Evolutionary conservation across 2,113 vertebrate species (phyloP), one percentile per base, ranked within the genome.

Genomic region (Asarcornis scutulata): DNA sequence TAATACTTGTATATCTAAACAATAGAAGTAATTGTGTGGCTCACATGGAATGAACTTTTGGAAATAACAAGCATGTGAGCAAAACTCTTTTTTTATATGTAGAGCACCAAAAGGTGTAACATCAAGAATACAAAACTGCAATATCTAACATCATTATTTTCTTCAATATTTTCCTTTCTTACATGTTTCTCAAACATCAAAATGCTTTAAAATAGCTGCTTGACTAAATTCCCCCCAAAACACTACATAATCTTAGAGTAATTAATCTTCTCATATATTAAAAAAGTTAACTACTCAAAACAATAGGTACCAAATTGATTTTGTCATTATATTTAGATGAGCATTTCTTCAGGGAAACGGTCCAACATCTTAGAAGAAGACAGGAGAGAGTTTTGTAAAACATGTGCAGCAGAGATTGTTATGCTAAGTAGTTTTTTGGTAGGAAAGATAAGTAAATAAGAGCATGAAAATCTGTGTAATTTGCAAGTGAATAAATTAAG

Each of bases 401-500:
- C 26, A 85, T 3, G 22, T 42, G 58, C 53, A 83, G 59, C 17
- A 82, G 27, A 96, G 80, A 73, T 75, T 93, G 55, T 82, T 94
- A 93, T 81, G 60, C 63, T 95, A 88, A 95, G 25, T 50, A 92
- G 77, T 14, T 60, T 95, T 91, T 94, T 86, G 48, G 73, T 76
- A 86, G 48, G 17, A 88, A 86, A 95, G 48, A 77, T 63, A 86
- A 91, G 89, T 46, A 95, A 88, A 78, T 58, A 95, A 93, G 36
- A 76, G 67, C 80, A 94, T 62, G 87, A 82, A 95, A 64, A 84
- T 95, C 53, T 94, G 44, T 62, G 62, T 59, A 69, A 95, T 92
- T 95, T 95, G 66, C 83, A 93, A 76, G 66, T 55, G 73, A 93
- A 73, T 86, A 96, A 95, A 44, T 63, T 86, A 86, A 88, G 80